Evolutionary conservation across 2,888 invertebrate genomes (phyloP).

Genomic region (Hedychridium roseum): DNA sequence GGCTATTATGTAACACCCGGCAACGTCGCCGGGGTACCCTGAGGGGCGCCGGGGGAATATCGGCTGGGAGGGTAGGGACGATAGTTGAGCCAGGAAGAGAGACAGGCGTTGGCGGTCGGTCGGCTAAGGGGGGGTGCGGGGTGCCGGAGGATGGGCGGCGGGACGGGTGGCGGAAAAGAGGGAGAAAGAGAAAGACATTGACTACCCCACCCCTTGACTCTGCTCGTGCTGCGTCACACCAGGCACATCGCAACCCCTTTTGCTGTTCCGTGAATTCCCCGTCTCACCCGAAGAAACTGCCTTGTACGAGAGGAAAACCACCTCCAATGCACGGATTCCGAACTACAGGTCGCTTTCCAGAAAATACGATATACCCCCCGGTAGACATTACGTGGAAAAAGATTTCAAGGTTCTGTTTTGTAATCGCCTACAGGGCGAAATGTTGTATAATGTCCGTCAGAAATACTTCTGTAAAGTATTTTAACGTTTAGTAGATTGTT

Average conservation of each 20-base stretch:
- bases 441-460: no score
- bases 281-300: background rate
- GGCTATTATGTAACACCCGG: constrained; percentile 63
- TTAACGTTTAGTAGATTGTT: no score
- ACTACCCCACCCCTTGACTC: constrained; percentile 29
- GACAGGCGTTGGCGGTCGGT: no score
- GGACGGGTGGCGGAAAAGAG: constrained; percentile 11
- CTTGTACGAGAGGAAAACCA: no score
- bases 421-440: no score
- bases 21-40: constrained; percentile 52
- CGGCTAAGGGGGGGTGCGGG: constrained; percentile 20
- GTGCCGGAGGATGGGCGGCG: constrained; percentile 10
- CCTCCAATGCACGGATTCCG: no score
- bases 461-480: no score
- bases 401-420: no score
- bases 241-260: constrained; percentile 56
- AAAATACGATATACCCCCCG: no score
- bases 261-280: background rate
- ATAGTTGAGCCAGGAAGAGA: constrained; percentile 28
- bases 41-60: constrained; percentile 30
- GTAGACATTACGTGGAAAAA: no score
- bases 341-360: no score
- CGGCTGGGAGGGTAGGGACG: constrained; percentile 28
- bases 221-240: constrained; percentile 47
- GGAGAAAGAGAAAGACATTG: constrained; percentile 10